These are phyloP conservation scores for Ambastaia sidthimunki DNA, from an alignment of 2,797 vertebrate species.

Conservation along the genomic window DNA sequence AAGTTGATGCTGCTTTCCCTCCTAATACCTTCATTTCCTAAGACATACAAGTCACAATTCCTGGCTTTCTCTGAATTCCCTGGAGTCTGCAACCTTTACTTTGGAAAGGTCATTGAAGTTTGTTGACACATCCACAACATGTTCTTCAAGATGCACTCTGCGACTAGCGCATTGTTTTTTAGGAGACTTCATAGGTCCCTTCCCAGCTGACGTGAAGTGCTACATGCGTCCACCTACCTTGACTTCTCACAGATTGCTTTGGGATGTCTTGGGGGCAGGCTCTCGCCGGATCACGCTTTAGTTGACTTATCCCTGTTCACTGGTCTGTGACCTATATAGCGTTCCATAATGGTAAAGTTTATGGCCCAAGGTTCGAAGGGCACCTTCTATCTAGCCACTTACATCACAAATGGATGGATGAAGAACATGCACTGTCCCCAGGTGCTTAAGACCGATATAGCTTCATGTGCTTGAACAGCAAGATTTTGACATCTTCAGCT, in stretches of 20 bases:
- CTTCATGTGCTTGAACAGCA: not conserved
- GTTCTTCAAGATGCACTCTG: constrained; percentile 1
- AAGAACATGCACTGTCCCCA: constrained; percentile 29
- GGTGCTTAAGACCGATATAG: constrained; percentile 41
- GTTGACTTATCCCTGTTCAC: not conserved
- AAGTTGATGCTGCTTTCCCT: constrained; percentile 2
- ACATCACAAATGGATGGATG: constrained; percentile 42
- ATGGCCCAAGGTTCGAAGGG: constrained; percentile 25
- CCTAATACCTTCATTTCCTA: not conserved
- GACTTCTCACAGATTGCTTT: constrained; percentile 27
- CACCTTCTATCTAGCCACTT: constrained; percentile 41
- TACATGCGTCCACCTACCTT: constrained; percentile 3
- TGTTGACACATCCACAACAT: constrained; percentile 21
- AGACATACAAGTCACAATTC: not conserved
- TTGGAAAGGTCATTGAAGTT: constrained; percentile 33
- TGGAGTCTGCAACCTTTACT: not conserved
- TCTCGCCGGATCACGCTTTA: constrained; percentile 32
- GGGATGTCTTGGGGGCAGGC: constrained; percentile 2
- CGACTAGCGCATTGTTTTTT: constrained; percentile 11
- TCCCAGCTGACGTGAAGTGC: constrained; percentile 39
- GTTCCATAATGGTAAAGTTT: constrained; percentile 29
- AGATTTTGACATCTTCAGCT: not conserved
- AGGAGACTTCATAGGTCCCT: constrained; percentile 6
- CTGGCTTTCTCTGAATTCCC: not conserved
- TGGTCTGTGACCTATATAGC: constrained; percentile 17